A percentile compares a stretch with the other conserved stretches of the same genome.
Conservation (phyloP, 1,140 invertebrate genomes). For the Drosophila insularis region DNA sequence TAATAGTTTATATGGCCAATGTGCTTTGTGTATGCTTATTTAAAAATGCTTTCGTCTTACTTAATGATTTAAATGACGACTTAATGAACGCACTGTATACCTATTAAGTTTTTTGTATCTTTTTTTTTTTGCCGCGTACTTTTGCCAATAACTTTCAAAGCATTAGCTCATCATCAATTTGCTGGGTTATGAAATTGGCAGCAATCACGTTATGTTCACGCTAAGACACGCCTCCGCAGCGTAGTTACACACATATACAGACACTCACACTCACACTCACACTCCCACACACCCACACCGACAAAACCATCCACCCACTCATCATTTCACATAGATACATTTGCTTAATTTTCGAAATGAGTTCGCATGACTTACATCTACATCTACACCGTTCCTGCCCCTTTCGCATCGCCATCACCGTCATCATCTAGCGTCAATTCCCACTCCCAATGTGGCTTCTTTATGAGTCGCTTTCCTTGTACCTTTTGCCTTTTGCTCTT, state of each 20-base stretch:
- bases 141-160: conserved; percentile 54
- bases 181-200: conserved; percentile 62
- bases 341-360: conserved; percentile 67
- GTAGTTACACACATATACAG: conserved; percentile 23
- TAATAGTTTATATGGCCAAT: too few relatives aligned
- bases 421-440: conserved; percentile 13
- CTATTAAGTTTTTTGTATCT: conserved; percentile 38
- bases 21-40: background rate
- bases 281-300: too few relatives aligned
- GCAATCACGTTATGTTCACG: conserved; percentile 66
- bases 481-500: conserved; percentile 29
- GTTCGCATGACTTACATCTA: conserved; percentile 59
- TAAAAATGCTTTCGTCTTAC: background rate
- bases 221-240: conserved; percentile 51
- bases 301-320: conserved; percentile 14
- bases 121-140: conserved; percentile 21
- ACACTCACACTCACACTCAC: conserved; percentile 14
- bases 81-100: conserved; percentile 37
- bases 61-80: conserved; percentile 20
- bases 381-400: conserved; percentile 14
- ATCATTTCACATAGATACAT: conserved; percentile 37
- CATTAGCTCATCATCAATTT: conserved; percentile 73
- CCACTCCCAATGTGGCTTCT: conserved; percentile 43
- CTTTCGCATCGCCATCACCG: background rate
- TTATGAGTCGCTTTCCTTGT: conserved; percentile 37